A percentile compares a stretch with the other conserved stretches of the same genome.
These are phyloP conservation scores for Metellina segmentata DNA, from an alignment of 2,888 invertebrate genomes.

Conservation along the genomic window DNA sequence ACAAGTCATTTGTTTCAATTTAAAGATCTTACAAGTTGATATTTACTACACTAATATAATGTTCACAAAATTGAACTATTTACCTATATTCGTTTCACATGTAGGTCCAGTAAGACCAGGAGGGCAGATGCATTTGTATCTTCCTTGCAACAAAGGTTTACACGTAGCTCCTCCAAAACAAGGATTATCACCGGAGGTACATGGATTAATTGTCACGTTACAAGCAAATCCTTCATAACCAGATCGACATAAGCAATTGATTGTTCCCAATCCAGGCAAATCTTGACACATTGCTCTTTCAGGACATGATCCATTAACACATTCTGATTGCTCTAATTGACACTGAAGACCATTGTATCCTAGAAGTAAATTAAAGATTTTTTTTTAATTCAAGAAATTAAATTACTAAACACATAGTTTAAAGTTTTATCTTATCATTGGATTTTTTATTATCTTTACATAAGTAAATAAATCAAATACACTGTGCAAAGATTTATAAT, in stretches of 20 bases:
- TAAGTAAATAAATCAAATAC: background rate
- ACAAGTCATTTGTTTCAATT: no score
- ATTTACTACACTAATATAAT: no score
- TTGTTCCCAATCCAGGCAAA: slow-evolving; percentile 90
- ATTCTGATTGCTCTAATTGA: slow-evolving; percentile 95
- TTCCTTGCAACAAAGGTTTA: slow-evolving; percentile 90
- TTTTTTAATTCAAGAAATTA: background rate
- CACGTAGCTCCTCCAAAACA: slow-evolving; percentile 95
- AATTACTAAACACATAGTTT: background rate
- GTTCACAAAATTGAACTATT: background rate
- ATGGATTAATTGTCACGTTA: slow-evolving; percentile 88
- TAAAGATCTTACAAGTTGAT: no score
- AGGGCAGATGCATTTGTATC: slow-evolving; percentile 96
- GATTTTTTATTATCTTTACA: background rate
- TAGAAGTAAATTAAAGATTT: slow-evolving; percentile 2
- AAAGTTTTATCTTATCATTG: background rate
- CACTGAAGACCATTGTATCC: slow-evolving; percentile 95
- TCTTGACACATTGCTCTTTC: slow-evolving; percentile 98
- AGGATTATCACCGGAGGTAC: slow-evolving; percentile 91
- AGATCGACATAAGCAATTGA: slow-evolving; percentile 94
- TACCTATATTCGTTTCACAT: slow-evolving; percentile 90
- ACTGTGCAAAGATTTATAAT: no score
- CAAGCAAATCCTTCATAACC: slow-evolving; percentile 97
- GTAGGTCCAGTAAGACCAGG: slow-evolving; percentile 98
- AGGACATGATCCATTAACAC: slow-evolving; percentile 93